These are phyloP conservation scores for Myoxocephalus aenaeus DNA, from an alignment of 2,797 vertebrate species.

Conservation along the genomic window DNA sequence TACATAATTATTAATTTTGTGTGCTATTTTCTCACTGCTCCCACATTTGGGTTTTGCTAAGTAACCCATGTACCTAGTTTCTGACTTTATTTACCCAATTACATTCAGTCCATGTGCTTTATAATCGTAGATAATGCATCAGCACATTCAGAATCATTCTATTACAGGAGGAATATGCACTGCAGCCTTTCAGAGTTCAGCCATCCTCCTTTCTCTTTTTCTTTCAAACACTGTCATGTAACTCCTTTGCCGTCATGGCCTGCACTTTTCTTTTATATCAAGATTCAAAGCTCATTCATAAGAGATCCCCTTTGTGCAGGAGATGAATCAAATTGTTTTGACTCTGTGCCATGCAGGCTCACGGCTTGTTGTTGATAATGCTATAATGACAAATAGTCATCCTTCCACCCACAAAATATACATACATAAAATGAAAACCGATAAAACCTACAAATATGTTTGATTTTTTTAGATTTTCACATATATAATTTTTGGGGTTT, in stretches of 20 bases:
- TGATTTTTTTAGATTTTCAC: neutral
- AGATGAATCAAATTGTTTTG: slow-evolving; percentile 48
- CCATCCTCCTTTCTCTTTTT: neutral
- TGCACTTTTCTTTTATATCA: slow-evolving; percentile 50
- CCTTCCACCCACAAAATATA: neutral
- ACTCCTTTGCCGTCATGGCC: slow-evolving; percentile 35
- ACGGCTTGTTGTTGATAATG: slow-evolving; percentile 2
- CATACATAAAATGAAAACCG: neutral
- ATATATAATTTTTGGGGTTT: neutral
- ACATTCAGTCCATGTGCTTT: slow-evolving; percentile 29
- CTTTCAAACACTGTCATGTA: neutral
- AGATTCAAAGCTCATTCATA: slow-evolving; percentile 52
- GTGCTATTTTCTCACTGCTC: neutral
- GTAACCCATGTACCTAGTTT: slow-evolving; percentile 24
- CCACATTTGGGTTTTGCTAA: slow-evolving; percentile 12
- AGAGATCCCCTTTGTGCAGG: slow-evolving; percentile 48
- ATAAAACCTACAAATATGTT: neutral
- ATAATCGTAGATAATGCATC: slow-evolving; percentile 50
- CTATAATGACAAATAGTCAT: slow-evolving; percentile 5
- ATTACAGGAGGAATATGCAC: slow-evolving; percentile 27
- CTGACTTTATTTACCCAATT: slow-evolving; percentile 41
- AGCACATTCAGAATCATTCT: slow-evolving; percentile 40
- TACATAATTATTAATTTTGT: slow-evolving; percentile 15
- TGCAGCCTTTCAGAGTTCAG: slow-evolving; percentile 23
- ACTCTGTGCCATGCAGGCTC: slow-evolving; percentile 23